Conservation (phyloP, 2,113 vertebrate species). For the Menidia beryllina region DNA sequence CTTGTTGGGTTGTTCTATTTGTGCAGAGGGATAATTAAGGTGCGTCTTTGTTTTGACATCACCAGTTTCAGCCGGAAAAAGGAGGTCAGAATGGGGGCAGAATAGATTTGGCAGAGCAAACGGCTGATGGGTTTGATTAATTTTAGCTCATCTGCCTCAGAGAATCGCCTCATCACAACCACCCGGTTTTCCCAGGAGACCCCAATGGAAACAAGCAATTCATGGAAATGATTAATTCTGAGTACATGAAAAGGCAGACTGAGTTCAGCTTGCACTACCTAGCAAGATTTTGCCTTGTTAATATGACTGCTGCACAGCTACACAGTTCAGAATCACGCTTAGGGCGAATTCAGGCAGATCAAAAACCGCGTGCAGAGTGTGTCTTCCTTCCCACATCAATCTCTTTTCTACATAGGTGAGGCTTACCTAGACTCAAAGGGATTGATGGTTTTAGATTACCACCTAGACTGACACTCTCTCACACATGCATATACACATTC, state of each 20-base stretch:
- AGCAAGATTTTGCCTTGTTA: conserved; percentile 51
- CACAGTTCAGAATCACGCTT: conserved; percentile 57
- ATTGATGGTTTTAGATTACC: conserved; percentile 73
- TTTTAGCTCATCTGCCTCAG: conserved; percentile 56
- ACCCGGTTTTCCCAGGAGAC: conserved; percentile 47
- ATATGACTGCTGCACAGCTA: conserved; percentile 55
- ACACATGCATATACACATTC: neutral
- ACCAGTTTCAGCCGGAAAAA: conserved; percentile 17
- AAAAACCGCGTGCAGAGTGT: conserved; percentile 53
- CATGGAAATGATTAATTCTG: conserved; percentile 70
- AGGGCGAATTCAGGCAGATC: conserved; percentile 68
- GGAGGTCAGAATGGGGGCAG: conserved; percentile 38
- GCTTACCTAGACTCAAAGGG: conserved; percentile 63
- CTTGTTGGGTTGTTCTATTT: conserved; percentile 25
- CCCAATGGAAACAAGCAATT: conserved; percentile 67
- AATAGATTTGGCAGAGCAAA: conserved; percentile 45
- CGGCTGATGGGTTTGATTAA: conserved; percentile 66
- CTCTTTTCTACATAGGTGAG: conserved; percentile 59
- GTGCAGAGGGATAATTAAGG: conserved; percentile 11
- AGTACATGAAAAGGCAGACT: conserved; percentile 42
- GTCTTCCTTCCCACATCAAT: conserved; percentile 68
- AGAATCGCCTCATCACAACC: conserved; percentile 53
- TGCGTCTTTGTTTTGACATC: conserved; percentile 32
- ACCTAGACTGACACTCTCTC: conserved; percentile 69
- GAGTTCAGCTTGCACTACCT: conserved; percentile 43